Evolutionary conservation across 2,797 vertebrate species (phyloP), one percentile per base, ranked within the genome.

Genomic region (Lates japonicus): DNA sequence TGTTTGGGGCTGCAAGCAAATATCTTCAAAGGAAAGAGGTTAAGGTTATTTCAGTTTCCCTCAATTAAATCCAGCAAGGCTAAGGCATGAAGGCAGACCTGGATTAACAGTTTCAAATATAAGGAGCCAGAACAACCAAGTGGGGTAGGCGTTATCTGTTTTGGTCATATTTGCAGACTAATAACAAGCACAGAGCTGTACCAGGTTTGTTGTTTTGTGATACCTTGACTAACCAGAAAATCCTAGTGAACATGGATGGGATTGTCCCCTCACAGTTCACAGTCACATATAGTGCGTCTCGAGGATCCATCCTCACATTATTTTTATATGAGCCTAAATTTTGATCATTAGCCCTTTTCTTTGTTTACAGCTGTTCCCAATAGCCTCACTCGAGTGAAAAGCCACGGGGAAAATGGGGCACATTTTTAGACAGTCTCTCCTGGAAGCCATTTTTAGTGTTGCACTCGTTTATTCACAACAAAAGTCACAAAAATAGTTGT

Each of bases 1-100:
- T 48, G 37, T 82, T 62, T 52, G 6, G 1, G 6, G 20, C 39
- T 17, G 5, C 19, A 8, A 52, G 37, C 39, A 61, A 48, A 41
- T 46, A 29, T 35, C 9, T 64, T 68, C 16, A 77, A 9, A 75
- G 20, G 22, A 65, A 41, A 44, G 46, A 61, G 48, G 59, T 70
- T 75, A 13, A 52, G 68, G 51, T 62, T 42, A 42, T 54, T 48
- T 52, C 7, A 31, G 48, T 12, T 63, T 35, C 14, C 17, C 61
- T 57, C 33, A 52, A 59, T 70, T 62, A 44, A 70, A 70, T 78
- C 64, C 71, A 57, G 59, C 7, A 12, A 22, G 42, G 55, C 37
- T 39, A 58, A 69, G 42, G n/a, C 3, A 5, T 57, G 12, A 66
- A 65, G 46, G 60, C 59, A 70, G 33, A 59, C 67, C 46, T 19